phyloP scores from a whole-genome alignment of 1,140 invertebrate species.

The Vollenhovia emeryi region DNA sequence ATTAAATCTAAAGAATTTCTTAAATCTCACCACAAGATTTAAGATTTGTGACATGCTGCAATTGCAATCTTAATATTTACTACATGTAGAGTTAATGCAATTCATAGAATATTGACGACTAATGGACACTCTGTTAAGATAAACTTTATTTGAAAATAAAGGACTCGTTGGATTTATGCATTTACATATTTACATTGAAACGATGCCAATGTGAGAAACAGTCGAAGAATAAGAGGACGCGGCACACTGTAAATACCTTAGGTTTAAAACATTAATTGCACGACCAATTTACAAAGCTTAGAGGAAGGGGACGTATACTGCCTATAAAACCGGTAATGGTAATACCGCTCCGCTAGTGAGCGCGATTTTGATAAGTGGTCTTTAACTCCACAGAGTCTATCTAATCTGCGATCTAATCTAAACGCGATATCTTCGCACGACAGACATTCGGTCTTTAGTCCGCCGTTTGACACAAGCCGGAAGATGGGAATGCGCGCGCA shows the following conservation, averaged over 20 bases:
- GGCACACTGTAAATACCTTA: background rate
- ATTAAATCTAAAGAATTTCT: background rate
- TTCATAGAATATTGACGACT: background rate
- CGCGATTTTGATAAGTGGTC: constrained; percentile 2
- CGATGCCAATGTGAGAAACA: too few species aligned
- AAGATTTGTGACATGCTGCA: background rate
- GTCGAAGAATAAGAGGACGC: background rate
- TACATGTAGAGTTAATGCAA: background rate
- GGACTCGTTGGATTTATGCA: background rate
- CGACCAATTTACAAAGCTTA: background rate
- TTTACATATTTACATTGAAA: background rate
- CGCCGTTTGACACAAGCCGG: constrained; percentile 23
- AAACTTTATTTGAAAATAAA: background rate
- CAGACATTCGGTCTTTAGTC: background rate
- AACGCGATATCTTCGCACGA: constrained; percentile 13
- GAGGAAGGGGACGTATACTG: background rate
- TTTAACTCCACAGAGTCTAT: constrained; percentile 7
- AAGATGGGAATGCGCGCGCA: constrained; percentile 11
- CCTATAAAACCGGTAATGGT: constrained; percentile 4
- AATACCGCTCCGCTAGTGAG: background rate
- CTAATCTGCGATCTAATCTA: constrained; percentile 38
- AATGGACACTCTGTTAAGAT: background rate
- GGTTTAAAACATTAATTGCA: background rate
- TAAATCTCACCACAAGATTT: background rate
- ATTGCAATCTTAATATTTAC: background rate